phyloP scores from a whole-genome alignment of 2,888 invertebrate genomes.

The Calephelis perditalis region DNA sequence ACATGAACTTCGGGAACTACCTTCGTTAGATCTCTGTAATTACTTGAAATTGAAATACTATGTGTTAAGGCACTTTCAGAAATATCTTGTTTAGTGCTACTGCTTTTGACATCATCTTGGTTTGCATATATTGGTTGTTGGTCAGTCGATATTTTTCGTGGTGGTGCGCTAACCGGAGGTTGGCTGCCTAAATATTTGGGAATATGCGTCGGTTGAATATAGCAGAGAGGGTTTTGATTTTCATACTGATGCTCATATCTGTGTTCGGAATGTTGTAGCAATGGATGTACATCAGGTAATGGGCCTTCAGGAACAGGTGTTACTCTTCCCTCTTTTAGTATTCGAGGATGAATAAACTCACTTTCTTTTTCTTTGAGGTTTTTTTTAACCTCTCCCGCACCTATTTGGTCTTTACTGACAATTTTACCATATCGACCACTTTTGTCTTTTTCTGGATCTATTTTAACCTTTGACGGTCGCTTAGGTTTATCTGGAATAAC shows the following conservation, averaged over 20 bases:
- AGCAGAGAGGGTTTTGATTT: slow-evolving; percentile 70
- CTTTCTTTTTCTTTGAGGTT: slow-evolving; percentile 78
- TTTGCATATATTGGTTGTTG: slow-evolving; percentile 72
- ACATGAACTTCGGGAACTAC: slow-evolving; percentile 75
- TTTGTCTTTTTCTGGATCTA: slow-evolving; percentile 50
- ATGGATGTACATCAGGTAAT: slow-evolving; percentile 79
- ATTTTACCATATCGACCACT: slow-evolving; percentile 64
- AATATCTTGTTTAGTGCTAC: slow-evolving; percentile 46
- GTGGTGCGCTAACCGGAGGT: slow-evolving; percentile 61
- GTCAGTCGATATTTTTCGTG: slow-evolving; percentile 47
- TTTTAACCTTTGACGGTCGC: slow-evolving; percentile 58
- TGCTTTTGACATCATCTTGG: slow-evolving; percentile 60
- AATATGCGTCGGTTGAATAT: slow-evolving; percentile 78
- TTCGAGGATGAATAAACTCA: slow-evolving; percentile 70
- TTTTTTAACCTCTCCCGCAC: slow-evolving; percentile 70
- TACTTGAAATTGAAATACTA: slow-evolving; percentile 68
- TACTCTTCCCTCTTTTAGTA: slow-evolving; percentile 70
- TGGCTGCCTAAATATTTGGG: slow-evolving; percentile 80
- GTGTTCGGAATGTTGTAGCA: slow-evolving; percentile 88
- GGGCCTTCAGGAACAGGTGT: slow-evolving; percentile 68
- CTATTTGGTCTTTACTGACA: slow-evolving; percentile 57
- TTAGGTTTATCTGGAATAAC: slow-evolving; percentile 66
- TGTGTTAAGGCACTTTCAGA: slow-evolving; percentile 65
- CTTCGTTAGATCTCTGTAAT: slow-evolving; percentile 54
- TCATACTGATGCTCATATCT: slow-evolving; percentile 83